Conservation (phyloP, 2,113 vertebrate genomes). For the Phainopepla nitens region DNA sequence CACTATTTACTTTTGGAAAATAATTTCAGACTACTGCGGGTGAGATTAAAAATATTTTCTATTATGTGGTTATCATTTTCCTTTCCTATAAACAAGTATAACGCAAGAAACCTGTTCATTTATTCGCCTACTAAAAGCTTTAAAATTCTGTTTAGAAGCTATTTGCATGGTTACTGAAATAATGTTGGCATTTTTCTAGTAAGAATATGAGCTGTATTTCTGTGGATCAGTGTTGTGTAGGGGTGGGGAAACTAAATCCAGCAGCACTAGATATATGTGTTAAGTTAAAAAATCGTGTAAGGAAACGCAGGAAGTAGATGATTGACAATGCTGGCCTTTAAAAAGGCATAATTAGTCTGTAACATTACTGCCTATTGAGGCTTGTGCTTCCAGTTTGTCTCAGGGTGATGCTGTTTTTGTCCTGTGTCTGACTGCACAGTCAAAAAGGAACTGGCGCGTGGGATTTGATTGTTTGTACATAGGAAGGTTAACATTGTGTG, state of each 20-base stretch:
- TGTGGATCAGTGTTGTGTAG: neutral
- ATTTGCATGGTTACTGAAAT: neutral
- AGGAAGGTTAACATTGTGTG: rapidly evolving
- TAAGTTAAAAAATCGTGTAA: neutral
- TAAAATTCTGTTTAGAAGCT: neutral
- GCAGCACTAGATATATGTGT: neutral
- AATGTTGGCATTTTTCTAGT: neutral
- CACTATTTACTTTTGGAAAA: neutral
- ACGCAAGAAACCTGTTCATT: neutral
- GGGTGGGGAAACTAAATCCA: neutral
- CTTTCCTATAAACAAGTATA: neutral
- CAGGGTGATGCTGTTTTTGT: neutral
- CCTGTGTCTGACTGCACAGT: neutral
- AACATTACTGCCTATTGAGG: neutral
- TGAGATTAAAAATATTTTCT: neutral
- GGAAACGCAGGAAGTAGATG: neutral
- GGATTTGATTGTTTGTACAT: neutral
- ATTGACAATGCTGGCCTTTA: constrained; percentile 17
- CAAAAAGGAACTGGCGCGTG: neutral
- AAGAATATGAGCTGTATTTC: neutral
- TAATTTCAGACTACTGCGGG: neutral
- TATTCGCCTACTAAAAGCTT: neutral
- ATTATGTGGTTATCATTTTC: neutral
- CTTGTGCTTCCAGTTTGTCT: neutral
- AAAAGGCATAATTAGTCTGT: neutral